These are phyloP conservation scores for Mormyrops attenuatus DNA, from an alignment of 2,797 vertebrate species.

Conservation along the genomic window DNA sequence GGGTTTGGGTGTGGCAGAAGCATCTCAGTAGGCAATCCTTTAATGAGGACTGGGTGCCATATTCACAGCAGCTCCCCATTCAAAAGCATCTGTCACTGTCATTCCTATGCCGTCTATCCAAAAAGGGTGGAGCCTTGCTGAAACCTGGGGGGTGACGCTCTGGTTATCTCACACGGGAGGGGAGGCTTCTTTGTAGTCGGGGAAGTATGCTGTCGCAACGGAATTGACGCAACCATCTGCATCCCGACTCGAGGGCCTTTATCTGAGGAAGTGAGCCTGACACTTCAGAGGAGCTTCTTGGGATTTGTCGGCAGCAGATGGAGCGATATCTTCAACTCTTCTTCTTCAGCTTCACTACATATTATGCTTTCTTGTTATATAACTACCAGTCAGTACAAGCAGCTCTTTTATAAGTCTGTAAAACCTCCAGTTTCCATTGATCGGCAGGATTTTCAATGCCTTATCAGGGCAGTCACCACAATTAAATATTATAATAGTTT, in stretches of 20 bases:
- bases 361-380: neutral
- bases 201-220: neutral
- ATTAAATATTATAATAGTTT: neutral
- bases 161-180: neutral
- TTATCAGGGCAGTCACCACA: neutral
- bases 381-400: neutral
- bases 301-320: neutral
- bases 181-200: neutral
- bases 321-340: neutral
- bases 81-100: neutral
- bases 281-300: neutral
- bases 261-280: neutral
- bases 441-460: neutral
- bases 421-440: neutral
- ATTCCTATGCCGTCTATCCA: neutral
- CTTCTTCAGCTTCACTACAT: neutral
- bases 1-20: neutral
- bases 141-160: neutral
- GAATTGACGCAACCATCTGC: neutral
- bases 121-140: neutral
- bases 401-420: neutral
- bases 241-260: neutral
- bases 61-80: neutral
- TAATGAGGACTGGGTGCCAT: neutral
- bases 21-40: neutral